Evolutionary conservation across 1,140 invertebrate genomes (phyloP), one percentile per base, ranked within the genome.

Genomic region (Ips nitidus): DNA sequence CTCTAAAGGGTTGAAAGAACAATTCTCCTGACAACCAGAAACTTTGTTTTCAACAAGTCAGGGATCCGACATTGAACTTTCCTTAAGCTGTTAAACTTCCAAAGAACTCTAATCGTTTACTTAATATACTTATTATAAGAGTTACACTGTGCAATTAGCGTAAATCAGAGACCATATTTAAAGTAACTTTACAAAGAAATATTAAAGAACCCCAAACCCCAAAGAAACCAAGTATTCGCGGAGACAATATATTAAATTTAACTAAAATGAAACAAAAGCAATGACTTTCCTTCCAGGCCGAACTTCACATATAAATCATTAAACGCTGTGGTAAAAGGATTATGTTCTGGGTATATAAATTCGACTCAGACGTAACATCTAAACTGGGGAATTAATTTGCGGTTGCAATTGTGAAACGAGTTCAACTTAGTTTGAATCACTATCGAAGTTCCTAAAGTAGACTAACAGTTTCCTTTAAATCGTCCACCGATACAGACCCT

Each of bases 321-420:
- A 47, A 53, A 62, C 41, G 50, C 52, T 40, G 41, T 53, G 39
- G 52, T 45, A 69, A 52, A 50, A 69, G 59, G 45, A 69, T 62
- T 69, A 61, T 53, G 59, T 39, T 67, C 52, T 7, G n/a, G 52
- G 55, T 67, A 41, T 67, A 67, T 53, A 62, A 69, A 62, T 69
- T 41, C 50, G 41, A 63, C 66, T 39, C n/a, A 69, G 40, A 69
- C 45, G 59, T 62, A 62, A 61, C 58, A 62, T 62, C 43, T 69
- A 69, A 63, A 69, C 47, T 69, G 43, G 52, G 45, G 55, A 69
- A 69, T 69, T 69, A 69, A 69, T 69, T 61, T 69, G 66, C 36
- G 58, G 59, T 55, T 62, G 52, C 66, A 63, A 62, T 69, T 63
- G 58, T 55, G 52, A 69, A 69, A 55, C 50, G 58, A 69, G 52